Evolutionary conservation across 1,140 invertebrate species (phyloP), one percentile per base, ranked within the genome.

Genomic region (Ganaspis sp.): DNA sequence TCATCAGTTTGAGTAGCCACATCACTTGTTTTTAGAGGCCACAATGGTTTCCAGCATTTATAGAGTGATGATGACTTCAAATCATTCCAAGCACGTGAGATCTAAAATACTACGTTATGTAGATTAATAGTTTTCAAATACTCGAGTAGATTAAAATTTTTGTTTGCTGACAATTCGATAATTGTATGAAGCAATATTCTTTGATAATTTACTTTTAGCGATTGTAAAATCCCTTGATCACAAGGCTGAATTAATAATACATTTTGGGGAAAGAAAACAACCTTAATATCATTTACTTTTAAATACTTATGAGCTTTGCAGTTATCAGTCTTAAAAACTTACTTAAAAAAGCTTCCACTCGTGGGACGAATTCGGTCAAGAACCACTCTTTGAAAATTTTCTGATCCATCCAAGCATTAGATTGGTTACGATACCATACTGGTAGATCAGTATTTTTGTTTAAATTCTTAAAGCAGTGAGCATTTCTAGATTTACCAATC

Each of bases 181-280:
- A 45, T 15, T 15, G 0, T 45, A 1, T 45, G 9, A 15, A 45
- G 42, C n/a, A 45, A 45, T 15, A 45, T 12, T 45, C 11, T 54
- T 54, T 69, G 58, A 29, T 75, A 75, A 45, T 75, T 38, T 45
- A 69, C 38, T 45, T 75, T 75, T n/a, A 75, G 40, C 9, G 54
- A 23, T 75, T 75, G 53, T 15, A 75, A 40, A 9, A 75, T 75
- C 19, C 88, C 83, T 86, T 85, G 81, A 87, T 87, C 83, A 3
- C 88, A 85, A 54, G 92, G 90, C 26, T 92, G 73, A 34, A 86
- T 77, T 3, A 84, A 76, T 3, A 89, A 90, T 15, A 74, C 40
- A n/a, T 91, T 90, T n/a, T 88, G 83, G 8, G 91, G 91, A 9
- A 92, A 78, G 81, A 87, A 91, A 19, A 81, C 77, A 0, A 90